A percentile compares a stretch with the other conserved stretches of the same genome.
These are phyloP conservation scores for Mesoclemmys tuberculata DNA, from an alignment of 2,113 vertebrate species.

Conservation along the genomic window DNA sequence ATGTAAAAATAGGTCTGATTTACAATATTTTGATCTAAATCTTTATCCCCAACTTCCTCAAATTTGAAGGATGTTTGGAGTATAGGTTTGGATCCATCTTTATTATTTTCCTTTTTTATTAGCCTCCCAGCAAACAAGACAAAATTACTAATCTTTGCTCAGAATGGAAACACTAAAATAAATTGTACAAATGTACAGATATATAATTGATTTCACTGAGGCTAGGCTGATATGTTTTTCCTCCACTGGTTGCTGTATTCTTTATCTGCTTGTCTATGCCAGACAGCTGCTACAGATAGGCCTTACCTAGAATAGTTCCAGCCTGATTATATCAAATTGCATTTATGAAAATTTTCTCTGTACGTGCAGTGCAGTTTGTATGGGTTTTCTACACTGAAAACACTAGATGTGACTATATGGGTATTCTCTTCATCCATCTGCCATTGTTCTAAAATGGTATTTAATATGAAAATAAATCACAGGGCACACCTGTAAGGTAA, in stretches of 20 bases:
- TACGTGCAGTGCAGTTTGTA: not conserved
- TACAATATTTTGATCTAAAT: not conserved
- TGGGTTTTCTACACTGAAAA: slow-evolving; percentile 30
- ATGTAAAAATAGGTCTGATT: accelerated
- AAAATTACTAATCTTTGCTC: not conserved
- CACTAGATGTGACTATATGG: not conserved
- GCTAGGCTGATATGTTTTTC: not conserved
- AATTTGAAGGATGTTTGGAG: not conserved
- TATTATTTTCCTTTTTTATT: not conserved
- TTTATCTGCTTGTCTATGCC: not conserved
- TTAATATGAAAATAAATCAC: slow-evolving; percentile 30
- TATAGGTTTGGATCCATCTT: not conserved
- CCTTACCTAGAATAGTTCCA: not conserved
- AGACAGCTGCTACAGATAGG: not conserved
- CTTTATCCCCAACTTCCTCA: not conserved
- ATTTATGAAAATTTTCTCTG: not conserved
- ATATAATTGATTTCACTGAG: not conserved
- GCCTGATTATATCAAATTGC: not conserved
- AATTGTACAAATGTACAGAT: not conserved
- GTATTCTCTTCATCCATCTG: not conserved
- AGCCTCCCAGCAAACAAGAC: not conserved
- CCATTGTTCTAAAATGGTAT: slow-evolving; percentile 8
- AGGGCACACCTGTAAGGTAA: not conserved
- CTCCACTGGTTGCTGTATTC: not conserved
- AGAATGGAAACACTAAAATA: not conserved